phyloP scores from a whole-genome alignment of 2,797 vertebrate species.

The Cynodonichthys magdalenae region DNA sequence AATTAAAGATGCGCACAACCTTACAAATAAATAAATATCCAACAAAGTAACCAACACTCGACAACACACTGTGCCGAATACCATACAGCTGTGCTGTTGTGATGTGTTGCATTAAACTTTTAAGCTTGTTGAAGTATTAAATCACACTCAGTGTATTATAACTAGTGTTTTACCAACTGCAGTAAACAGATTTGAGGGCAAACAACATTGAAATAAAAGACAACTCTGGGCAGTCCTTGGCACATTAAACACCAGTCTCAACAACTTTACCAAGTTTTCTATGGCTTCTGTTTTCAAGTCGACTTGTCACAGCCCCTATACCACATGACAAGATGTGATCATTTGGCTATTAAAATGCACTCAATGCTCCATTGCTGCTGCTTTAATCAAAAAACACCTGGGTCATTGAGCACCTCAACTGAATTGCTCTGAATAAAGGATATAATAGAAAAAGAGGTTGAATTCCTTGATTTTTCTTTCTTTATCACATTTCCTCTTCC shows the following conservation, averaged over 20 bases:
- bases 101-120: background rate
- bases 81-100: background rate
- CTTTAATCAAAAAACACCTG: constrained; percentile 65
- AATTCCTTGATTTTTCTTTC: constrained; percentile 16
- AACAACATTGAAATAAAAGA: constrained; percentile 54
- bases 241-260: constrained; percentile 25
- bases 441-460: constrained; percentile 32
- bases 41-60: background rate
- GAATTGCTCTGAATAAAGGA: constrained; percentile 18
- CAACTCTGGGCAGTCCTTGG: constrained; percentile 37
- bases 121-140: too few relatives aligned
- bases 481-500: constrained; percentile 38
- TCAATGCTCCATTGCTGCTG: constrained; percentile 40
- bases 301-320: constrained; percentile 43
- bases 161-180: background rate
- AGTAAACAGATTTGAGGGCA: constrained; percentile 31
- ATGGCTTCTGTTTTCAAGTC: constrained; percentile 38
- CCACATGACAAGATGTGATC: constrained; percentile 43
- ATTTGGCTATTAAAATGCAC: constrained; percentile 49
- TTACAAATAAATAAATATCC: background rate
- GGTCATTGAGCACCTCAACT: constrained; percentile 32
- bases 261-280: constrained; percentile 43
- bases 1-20: background rate
- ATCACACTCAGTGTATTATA: background rate
- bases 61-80: background rate